These are phyloP conservation scores for Falco naumanni DNA, from an alignment of 2,797 vertebrate genomes.

Conservation along the genomic window DNA sequence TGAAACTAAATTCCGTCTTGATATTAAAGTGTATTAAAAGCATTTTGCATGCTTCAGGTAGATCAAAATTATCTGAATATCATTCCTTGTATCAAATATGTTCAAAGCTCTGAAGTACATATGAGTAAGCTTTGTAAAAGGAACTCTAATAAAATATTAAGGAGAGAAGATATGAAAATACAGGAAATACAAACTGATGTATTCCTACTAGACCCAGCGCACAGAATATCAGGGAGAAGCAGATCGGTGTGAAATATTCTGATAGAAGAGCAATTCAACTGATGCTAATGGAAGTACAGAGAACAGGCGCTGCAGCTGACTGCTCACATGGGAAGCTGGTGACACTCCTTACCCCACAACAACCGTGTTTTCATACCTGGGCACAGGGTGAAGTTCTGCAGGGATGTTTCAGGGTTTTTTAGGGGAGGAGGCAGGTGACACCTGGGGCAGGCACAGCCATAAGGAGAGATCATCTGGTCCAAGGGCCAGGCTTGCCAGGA, in stretches of 20 bases:
- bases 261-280: background rate
- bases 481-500: background rate
- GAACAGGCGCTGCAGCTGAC: background rate
- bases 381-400: background rate
- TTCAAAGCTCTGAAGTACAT: background rate
- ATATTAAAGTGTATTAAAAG: background rate
- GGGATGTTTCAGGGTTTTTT: background rate
- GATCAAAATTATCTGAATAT: background rate
- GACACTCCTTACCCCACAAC: background rate
- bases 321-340: background rate
- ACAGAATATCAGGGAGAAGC: background rate
- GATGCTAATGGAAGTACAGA: background rate
- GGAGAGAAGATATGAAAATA: background rate
- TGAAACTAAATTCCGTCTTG: background rate
- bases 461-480: background rate
- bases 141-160: background rate
- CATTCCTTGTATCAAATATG: background rate
- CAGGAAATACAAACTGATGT: background rate
- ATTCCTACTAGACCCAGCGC: background rate
- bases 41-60: background rate
- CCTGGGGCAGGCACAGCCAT: background rate
- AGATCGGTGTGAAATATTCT: background rate
- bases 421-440: accelerated
- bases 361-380: background rate
- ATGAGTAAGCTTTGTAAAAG: background rate